These are phyloP conservation scores for Murina feae DNA, from an alignment of 2,113 vertebrate species.

Conservation along the genomic window DNA sequence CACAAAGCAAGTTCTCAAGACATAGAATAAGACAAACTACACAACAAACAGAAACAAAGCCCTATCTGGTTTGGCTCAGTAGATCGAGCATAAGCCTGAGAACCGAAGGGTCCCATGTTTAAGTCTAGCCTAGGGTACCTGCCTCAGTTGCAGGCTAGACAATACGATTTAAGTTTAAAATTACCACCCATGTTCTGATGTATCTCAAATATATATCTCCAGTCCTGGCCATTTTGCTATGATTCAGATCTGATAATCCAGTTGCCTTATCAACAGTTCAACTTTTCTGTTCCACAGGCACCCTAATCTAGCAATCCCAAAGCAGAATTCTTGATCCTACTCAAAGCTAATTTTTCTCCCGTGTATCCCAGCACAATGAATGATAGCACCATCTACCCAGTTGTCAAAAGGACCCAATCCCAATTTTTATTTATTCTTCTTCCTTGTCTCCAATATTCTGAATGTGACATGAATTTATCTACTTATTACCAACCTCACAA, in stretches of 20 bases:
- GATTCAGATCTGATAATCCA: not conserved
- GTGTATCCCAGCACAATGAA: not conserved
- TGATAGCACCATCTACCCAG: not conserved
- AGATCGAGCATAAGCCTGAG: no score
- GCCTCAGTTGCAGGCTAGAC: no score
- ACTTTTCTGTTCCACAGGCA: not conserved
- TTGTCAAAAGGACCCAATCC: not conserved
- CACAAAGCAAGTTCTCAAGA: not conserved
- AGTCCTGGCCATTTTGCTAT: not conserved
- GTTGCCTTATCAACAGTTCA: not conserved
- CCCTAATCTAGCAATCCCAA: not conserved
- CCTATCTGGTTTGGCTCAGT: no score
- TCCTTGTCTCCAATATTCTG: not conserved
- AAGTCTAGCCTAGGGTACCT: no score
- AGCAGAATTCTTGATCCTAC: not conserved
- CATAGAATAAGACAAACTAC: not conserved
- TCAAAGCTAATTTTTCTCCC: not conserved
- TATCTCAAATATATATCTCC: not conserved
- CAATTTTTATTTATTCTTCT: slow-evolving; percentile 24
- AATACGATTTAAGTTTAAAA: not conserved
- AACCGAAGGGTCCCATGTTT: no score
- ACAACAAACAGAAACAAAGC: not conserved
- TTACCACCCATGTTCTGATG: not conserved
- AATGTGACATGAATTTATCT: not conserved
- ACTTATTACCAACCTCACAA: not conserved